These are phyloP conservation scores for Ochropacha duplaris DNA, from an alignment of 2,888 invertebrate genomes.

Conservation along the genomic window DNA sequence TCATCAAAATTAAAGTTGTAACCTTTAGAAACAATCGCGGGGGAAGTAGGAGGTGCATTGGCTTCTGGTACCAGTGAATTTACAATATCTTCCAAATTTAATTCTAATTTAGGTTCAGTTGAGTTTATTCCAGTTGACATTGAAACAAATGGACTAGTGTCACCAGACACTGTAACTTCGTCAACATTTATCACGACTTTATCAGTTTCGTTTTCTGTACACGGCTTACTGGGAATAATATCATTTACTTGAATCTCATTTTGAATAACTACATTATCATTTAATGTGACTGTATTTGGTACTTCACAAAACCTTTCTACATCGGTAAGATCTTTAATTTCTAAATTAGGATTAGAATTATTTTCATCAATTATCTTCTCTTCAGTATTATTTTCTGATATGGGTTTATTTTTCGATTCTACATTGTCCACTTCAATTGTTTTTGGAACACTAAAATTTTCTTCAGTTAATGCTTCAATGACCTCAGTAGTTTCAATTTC, in stretches of 20 bases:
- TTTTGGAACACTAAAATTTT: neutral
- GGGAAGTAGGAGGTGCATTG: conserved; percentile 50
- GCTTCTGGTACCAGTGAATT: conserved; percentile 28
- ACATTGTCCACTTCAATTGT: neutral
- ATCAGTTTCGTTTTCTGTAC: neutral
- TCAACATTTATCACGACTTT: conserved; percentile 28
- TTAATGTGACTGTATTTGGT: neutral
- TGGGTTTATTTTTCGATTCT: neutral
- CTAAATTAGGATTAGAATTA: neutral
- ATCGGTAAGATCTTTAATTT: neutral
- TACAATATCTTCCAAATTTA: conserved; percentile 29
- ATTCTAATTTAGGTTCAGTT: conserved; percentile 13
- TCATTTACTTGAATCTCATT: neutral
- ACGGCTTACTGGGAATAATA: neutral
- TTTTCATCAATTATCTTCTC: neutral
- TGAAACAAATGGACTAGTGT: conserved; percentile 58
- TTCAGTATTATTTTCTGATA: neutral
- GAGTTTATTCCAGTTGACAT: conserved; percentile 38
- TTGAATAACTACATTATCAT: neutral
- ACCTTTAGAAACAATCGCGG: conserved; percentile 60
- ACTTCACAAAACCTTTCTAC: neutral
- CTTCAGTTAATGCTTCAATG: neutral
- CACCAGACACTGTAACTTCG: conserved; percentile 53
- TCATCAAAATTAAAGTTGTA: conserved; percentile 73
- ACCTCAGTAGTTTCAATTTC: conserved; percentile 6